phyloP scores from a whole-genome alignment of 1,140 invertebrate species.

The Helicoverpa zea region DNA sequence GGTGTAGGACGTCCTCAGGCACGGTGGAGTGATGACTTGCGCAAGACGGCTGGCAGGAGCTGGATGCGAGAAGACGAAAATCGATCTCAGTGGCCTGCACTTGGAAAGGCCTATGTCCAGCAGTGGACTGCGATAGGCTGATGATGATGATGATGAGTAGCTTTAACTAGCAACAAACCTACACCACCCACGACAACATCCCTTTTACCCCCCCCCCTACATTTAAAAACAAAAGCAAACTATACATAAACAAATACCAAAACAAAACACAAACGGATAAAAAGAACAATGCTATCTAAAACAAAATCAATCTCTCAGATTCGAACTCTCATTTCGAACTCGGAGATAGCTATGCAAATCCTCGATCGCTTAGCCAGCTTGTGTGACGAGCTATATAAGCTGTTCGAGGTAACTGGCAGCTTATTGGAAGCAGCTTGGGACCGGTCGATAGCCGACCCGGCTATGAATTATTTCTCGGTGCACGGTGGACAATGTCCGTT shows the following conservation, averaged over 20 bases:
- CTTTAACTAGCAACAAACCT: too few relatives aligned
- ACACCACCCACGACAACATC: too few relatives aligned
- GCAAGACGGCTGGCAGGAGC: too few relatives aligned
- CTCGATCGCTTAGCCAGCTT: conserved; percentile 17
- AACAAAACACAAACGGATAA: not conserved
- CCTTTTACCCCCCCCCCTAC: too few relatives aligned
- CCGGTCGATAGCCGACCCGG: conserved; percentile 30
- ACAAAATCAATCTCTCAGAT: conserved; percentile 9
- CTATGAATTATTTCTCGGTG: conserved; percentile 53
- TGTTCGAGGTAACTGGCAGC: conserved; percentile 46
- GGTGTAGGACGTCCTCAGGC: too few relatives aligned
- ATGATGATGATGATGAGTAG: too few relatives aligned
- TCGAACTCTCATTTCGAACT: conserved; percentile 12
- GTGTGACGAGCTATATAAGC: conserved; percentile 49
- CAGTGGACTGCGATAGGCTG: too few relatives aligned
- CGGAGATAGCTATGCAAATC: conserved; percentile 33
- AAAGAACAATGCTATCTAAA: conserved; percentile 27
- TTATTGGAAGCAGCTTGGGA: conserved; percentile 45
- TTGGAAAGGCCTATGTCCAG: too few relatives aligned
- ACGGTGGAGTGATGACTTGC: too few relatives aligned
- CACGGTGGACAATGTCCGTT: not conserved
- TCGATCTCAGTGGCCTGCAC: too few relatives aligned
- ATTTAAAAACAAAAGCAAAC: not conserved
- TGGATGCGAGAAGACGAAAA: too few relatives aligned
- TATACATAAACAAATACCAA: not conserved